phyloP scores from a whole-genome alignment of 2,888 invertebrate genomes.

The Megastigmus dorsalis region DNA sequence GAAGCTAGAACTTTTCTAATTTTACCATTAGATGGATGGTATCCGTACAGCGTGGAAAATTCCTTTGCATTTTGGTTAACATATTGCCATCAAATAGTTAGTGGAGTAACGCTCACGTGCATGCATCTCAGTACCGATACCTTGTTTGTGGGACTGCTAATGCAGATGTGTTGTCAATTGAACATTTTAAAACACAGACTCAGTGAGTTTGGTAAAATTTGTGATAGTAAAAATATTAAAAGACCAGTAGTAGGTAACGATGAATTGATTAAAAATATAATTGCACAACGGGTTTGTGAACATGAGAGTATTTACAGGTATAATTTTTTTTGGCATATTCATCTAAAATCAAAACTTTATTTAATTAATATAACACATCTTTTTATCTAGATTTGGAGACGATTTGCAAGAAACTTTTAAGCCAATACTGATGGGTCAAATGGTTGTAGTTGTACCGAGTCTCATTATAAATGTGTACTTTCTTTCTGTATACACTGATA shows the following conservation, averaged over 20 bases:
- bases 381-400: slow-evolving; percentile 28
- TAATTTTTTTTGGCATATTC: no score
- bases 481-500: slow-evolving; percentile 8
- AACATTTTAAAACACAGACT: slow-evolving; percentile 27
- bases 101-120: neutral
- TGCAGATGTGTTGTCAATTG: slow-evolving; percentile 28
- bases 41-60: slow-evolving; percentile 20
- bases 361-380: neutral
- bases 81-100: slow-evolving; percentile 28
- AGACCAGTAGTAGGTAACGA: no score
- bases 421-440: slow-evolving; percentile 19
- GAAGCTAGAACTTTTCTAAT: slow-evolving; percentile 10
- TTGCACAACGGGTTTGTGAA: slow-evolving; percentile 2
- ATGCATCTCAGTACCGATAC: slow-evolving; percentile 27
- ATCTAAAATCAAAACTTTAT: neutral
- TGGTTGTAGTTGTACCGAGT: slow-evolving; percentile 21
- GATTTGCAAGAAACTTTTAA: slow-evolving; percentile 30
- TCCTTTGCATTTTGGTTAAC: slow-evolving; percentile 17
- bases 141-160: slow-evolving; percentile 17
- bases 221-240: no score
- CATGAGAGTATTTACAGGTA: slow-evolving; percentile 44
- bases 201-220: neutral
- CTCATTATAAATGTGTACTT: slow-evolving; percentile 37
- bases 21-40: slow-evolving; percentile 40
- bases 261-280: no score